Conservation (phyloP, 2,888 invertebrate genomes). For the Dasypolia templi region DNA sequence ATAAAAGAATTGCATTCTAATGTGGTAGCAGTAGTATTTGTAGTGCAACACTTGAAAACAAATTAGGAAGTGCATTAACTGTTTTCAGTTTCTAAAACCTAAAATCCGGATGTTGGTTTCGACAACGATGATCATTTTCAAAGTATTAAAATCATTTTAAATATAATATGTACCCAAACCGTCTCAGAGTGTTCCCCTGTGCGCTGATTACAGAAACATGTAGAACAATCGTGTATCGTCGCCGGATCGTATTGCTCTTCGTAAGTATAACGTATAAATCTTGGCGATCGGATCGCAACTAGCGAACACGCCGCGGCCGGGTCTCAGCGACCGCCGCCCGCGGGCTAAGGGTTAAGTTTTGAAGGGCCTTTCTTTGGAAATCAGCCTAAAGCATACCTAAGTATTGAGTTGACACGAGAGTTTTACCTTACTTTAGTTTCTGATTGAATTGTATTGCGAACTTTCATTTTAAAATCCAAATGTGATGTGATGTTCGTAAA, state of each 20-base stretch:
- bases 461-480: not conserved
- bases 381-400: constrained; percentile 50
- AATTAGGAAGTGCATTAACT: not conserved
- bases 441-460: not conserved
- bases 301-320: constrained; percentile 44
- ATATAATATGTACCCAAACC: constrained; percentile 6
- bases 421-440: constrained; percentile 25
- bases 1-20: not conserved
- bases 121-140: not conserved
- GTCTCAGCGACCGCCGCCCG: constrained; percentile 44
- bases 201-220: constrained; percentile 68
- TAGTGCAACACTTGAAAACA: not conserved
- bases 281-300: constrained; percentile 59
- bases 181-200: constrained; percentile 63
- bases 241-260: constrained; percentile 60
- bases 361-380: constrained; percentile 51
- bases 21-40: not conserved
- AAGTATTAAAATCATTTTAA: not conserved
- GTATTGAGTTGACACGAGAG: constrained; percentile 21
- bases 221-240: constrained; percentile 66
- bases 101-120: not conserved
- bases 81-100: not conserved
- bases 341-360: constrained; percentile 59
- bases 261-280: constrained; percentile 66
- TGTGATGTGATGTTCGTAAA: not conserved